These are phyloP conservation scores for Sisor rabdophorus DNA, from an alignment of 2,113 vertebrate genomes.

Conservation along the genomic window DNA sequence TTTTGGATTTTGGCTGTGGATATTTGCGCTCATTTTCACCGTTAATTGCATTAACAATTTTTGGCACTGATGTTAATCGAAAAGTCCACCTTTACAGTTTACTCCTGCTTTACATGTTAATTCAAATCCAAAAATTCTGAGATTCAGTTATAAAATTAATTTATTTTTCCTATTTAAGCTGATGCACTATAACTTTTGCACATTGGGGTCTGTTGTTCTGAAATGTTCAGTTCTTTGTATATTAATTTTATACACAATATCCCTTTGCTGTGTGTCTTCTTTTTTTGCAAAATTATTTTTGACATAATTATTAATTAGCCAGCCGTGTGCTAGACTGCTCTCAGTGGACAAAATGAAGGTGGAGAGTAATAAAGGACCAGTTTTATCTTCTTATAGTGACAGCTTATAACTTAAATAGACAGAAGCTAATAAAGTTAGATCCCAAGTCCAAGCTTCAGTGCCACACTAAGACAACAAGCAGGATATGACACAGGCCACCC, in stretches of 20 bases:
- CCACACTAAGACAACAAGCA: slow-evolving; percentile 16
- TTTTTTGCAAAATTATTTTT: slow-evolving; percentile 14
- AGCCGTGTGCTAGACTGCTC: slow-evolving; percentile 24
- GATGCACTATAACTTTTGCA: neutral
- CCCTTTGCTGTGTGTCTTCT: neutral
- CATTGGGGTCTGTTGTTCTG: neutral
- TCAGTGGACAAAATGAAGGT: slow-evolving; percentile 27
- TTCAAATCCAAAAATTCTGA: no score
- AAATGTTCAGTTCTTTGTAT: neutral
- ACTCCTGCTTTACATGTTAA: no score
- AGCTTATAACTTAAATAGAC: slow-evolving; percentile 33
- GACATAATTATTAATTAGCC: slow-evolving; percentile 24
- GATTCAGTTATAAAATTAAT: neutral
- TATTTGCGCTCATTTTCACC: neutral
- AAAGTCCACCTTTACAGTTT: neutral
- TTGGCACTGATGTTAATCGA: neutral
- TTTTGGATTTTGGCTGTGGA: neutral
- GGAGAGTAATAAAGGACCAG: slow-evolving; percentile 34
- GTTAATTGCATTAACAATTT: neutral
- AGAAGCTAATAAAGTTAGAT: slow-evolving; percentile 46
- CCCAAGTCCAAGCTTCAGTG: slow-evolving; percentile 17
- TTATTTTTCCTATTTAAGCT: neutral
- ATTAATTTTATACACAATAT: neutral
- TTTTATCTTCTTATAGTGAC: slow-evolving; percentile 36
- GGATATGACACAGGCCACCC: slow-evolving; percentile 32